phyloP scores from a whole-genome alignment of 2,113 vertebrate genomes.

The Pristiophorus japonicus region DNA sequence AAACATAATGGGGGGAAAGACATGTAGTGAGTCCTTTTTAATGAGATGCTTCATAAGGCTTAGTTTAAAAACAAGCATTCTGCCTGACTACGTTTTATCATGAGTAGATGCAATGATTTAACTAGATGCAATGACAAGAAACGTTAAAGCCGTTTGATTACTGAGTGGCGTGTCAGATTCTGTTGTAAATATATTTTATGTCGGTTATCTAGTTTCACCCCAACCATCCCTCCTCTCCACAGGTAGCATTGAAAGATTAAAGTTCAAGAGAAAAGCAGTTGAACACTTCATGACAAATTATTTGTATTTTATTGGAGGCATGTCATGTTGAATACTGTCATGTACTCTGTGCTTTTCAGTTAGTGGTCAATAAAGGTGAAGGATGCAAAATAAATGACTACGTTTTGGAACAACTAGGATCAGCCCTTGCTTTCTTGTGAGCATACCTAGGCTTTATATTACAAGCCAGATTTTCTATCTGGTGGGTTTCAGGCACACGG shows the following conservation, averaged over 20 bases:
- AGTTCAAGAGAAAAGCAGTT: not conserved
- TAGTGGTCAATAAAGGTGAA: not conserved
- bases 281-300: not conserved
- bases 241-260: not conserved
- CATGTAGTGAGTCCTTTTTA: not conserved
- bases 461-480: not conserved
- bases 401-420: not conserved
- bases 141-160: not conserved
- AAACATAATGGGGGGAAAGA: not conserved
- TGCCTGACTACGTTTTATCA: not conserved
- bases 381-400: not conserved
- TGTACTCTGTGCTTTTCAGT: not conserved
- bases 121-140: not conserved
- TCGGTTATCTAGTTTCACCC: not conserved
- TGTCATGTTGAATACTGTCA: not conserved
- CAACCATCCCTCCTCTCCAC: not conserved
- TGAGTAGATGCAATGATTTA: not conserved
- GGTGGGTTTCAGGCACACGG: not conserved
- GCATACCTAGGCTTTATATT: not conserved
- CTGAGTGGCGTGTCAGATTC: not conserved
- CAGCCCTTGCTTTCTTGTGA: not conserved
- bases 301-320: not conserved
- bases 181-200: not conserved
- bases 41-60: not conserved
- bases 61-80: not conserved